phyloP scores from a whole-genome alignment of 2,113 vertebrate species.

The Hyaena hyaena region DNA sequence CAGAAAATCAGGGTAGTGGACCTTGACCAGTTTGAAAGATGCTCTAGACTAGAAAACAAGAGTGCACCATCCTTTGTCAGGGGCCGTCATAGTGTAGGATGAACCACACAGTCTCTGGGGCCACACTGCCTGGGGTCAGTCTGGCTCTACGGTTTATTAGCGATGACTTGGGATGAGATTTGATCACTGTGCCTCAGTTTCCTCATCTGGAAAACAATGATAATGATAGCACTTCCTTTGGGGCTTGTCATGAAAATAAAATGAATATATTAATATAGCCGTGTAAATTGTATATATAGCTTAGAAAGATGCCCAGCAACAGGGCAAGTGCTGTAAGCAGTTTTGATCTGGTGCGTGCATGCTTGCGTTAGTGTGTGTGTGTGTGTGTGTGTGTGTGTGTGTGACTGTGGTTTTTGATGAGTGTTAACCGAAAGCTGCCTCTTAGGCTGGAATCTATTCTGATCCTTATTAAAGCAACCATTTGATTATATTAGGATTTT shows the following conservation, averaged over 20 bases:
- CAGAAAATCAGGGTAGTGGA: neutral
- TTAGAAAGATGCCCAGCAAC: neutral
- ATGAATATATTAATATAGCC: neutral
- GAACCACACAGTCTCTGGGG: neutral
- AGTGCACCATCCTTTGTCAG: neutral
- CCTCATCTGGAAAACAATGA: neutral
- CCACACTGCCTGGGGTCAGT: neutral
- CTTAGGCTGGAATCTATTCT: neutral
- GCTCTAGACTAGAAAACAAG: neutral
- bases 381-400: fast-evolving
- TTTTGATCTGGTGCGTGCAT: neutral
- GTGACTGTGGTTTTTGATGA: neutral
- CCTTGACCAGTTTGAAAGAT: neutral
- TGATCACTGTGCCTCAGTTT: neutral
- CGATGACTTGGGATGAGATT: neutral
- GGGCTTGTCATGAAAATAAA: neutral
- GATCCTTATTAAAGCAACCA: slow-evolving; percentile 12
- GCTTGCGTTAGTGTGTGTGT: too few species aligned
- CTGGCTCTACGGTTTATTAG: neutral
- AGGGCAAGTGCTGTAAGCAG: neutral
- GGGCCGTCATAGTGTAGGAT: neutral
- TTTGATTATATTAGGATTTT: neutral
- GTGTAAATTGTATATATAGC: too few species aligned
- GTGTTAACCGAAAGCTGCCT: neutral
- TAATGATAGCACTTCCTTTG: neutral